Percentiles rank a stretch among this genome's conserved stretches.
phyloP scores from a whole-genome alignment of 1,140 invertebrate species.

The Eulimnadia texana region DNA sequence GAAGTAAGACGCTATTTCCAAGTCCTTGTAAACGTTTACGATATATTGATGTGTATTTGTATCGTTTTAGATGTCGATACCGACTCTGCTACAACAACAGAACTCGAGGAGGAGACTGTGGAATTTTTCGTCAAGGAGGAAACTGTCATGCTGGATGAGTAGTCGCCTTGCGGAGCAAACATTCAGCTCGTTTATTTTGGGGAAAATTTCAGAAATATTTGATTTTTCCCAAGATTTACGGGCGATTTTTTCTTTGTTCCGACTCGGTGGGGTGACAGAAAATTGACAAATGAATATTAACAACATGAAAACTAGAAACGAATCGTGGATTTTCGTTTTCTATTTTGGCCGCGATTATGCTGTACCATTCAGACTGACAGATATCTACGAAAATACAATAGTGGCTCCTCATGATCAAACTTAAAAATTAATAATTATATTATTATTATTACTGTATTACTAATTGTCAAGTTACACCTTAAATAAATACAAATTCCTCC shows the following conservation, averaged over 20 bases:
- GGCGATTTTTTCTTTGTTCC: no score
- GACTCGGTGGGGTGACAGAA: not conserved
- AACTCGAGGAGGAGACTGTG: conserved; percentile 85
- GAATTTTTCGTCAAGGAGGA: conserved; percentile 98
- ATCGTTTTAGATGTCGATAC: conserved; percentile 67
- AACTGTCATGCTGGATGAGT: conserved; percentile 54
- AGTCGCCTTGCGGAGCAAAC: not conserved
- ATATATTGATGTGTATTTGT: no score
- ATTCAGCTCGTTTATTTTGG: not conserved
- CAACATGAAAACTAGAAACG: not conserved
- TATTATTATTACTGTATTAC: no score
- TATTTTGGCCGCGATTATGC: conserved; percentile 2
- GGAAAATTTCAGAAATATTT: not conserved
- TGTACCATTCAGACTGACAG: conserved; percentile 9
- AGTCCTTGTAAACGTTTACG: no score
- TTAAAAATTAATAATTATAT: no score
- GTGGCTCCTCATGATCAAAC: not conserved
- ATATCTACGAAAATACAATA: not conserved
- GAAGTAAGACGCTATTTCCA: conserved; percentile 46
- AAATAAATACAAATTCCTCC: no score
- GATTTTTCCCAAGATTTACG: not conserved
- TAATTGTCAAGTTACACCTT: no score
- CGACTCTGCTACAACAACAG: conserved; percentile 73
- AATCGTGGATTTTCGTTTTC: conserved; percentile 6
- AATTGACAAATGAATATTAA: not conserved